A percentile compares a stretch with the other conserved stretches of the same genome.
Conservation (phyloP, 1,140 invertebrate genomes). For the Cepaea nemoralis region DNA sequence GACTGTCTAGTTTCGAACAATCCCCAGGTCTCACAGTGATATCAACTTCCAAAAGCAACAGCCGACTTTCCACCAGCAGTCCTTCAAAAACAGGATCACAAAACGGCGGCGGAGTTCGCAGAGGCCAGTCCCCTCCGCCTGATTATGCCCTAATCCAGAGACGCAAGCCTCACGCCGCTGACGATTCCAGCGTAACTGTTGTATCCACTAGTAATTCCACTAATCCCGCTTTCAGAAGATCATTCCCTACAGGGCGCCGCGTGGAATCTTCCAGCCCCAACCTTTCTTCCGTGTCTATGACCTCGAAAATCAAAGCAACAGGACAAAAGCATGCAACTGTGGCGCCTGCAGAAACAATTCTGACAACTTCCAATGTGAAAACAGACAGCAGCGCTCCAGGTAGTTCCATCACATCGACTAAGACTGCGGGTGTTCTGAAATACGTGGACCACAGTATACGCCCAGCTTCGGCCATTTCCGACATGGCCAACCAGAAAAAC, state of each 20-base stretch:
- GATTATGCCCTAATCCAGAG: constrained; percentile 32
- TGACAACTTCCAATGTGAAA: not conserved
- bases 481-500: constrained; percentile 43
- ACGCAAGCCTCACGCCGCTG: not conserved
- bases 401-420: not conserved
- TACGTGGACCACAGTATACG: constrained; percentile 7
- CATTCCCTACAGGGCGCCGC: constrained; percentile 16
- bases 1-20: no score
- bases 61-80: not conserved
- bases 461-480: constrained; percentile 45
- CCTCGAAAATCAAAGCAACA: not conserved
- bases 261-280: not conserved
- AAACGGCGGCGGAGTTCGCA: not conserved
- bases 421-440: not conserved
- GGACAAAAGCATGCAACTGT: not conserved
- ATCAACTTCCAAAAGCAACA: constrained; percentile 5
- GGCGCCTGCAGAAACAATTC: not conserved
- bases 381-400: not conserved
- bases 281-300: not conserved
- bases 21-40: constrained; percentile 39
- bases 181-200: constrained; percentile 32
- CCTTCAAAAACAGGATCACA: not conserved
- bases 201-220: constrained; percentile 16
- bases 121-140: not conserved
- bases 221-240: constrained; percentile 40